Conservation (phyloP, 2,113 vertebrate genomes). For the Salvelinus fontinalis region DNA sequence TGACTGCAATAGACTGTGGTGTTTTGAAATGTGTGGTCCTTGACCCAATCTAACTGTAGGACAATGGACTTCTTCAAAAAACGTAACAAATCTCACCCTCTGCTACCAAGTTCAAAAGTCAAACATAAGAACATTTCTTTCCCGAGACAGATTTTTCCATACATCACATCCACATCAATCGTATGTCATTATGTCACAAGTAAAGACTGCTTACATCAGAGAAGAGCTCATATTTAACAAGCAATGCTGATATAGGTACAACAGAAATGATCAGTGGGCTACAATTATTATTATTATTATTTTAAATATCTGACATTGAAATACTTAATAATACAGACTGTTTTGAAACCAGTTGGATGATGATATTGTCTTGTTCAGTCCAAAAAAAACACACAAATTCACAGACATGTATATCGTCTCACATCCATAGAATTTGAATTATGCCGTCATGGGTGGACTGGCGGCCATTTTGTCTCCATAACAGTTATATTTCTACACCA, state of each 20-base stretch:
- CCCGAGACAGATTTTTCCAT: slow-evolving; percentile 3
- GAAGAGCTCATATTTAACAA: slow-evolving; percentile 46
- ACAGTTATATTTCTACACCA: too few species aligned
- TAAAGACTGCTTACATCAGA: slow-evolving; percentile 52
- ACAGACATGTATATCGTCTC: too few species aligned
- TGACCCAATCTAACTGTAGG: background rate
- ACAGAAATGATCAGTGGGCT: slow-evolving; percentile 34
- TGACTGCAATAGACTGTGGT: background rate
- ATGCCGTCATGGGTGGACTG: too few species aligned
- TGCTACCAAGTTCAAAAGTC: slow-evolving; percentile 26
- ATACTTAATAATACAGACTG: background rate
- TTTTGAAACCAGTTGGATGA: slow-evolving; percentile 5
- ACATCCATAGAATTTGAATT: too few species aligned
- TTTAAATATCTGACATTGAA: background rate
- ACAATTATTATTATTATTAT: background rate
- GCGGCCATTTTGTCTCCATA: too few species aligned
- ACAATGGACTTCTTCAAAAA: background rate
- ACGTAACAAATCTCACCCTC: slow-evolving; percentile 38
- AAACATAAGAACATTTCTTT: background rate
- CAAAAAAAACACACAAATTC: too few species aligned
- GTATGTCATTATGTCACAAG: slow-evolving; percentile 58
- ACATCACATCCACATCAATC: slow-evolving; percentile 55
- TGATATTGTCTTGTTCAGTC: background rate
- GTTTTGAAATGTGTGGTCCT: background rate
- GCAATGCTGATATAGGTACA: slow-evolving; percentile 36